Evolutionary conservation across 2,888 invertebrate genomes (phyloP).

Genomic region (Orchesellides sinensis): DNA sequence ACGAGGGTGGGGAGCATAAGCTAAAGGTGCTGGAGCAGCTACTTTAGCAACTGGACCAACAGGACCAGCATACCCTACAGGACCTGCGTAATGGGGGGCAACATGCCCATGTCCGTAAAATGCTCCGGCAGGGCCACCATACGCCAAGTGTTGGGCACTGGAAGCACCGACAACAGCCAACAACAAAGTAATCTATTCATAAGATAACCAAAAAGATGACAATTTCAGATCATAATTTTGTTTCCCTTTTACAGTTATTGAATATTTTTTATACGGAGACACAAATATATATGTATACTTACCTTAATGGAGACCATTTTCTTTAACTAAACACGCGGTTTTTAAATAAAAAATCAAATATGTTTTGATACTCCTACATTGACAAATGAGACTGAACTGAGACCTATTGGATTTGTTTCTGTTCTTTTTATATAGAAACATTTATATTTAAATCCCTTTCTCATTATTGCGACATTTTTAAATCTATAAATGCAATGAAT

Average conservation of each 20-base stretch:
- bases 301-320: constrained; percentile 1
- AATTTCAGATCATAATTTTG: neutral
- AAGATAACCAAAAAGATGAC: neutral
- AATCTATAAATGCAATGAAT: neutral
- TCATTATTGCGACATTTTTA: constrained; percentile 6
- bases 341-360: neutral
- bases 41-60: constrained; percentile 10
- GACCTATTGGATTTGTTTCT: no score
- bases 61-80: constrained; percentile 52
- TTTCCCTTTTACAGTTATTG: neutral
- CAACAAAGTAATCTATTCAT: neutral
- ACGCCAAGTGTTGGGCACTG: constrained; percentile 23
- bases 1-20: no score
- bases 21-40: neutral
- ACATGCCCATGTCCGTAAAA: neutral
- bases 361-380: neutral
- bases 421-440: constrained; percentile 17
- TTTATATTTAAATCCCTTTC: constrained; percentile 14
- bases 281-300: no score
- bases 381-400: neutral
- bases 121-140: neutral
- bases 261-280: neutral
- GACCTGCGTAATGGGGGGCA: neutral
- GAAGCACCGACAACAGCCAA: neutral
- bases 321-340: neutral